Evolutionary conservation across 2,113 vertebrate species (phyloP).

Genomic region (Promerops cafer): DNA sequence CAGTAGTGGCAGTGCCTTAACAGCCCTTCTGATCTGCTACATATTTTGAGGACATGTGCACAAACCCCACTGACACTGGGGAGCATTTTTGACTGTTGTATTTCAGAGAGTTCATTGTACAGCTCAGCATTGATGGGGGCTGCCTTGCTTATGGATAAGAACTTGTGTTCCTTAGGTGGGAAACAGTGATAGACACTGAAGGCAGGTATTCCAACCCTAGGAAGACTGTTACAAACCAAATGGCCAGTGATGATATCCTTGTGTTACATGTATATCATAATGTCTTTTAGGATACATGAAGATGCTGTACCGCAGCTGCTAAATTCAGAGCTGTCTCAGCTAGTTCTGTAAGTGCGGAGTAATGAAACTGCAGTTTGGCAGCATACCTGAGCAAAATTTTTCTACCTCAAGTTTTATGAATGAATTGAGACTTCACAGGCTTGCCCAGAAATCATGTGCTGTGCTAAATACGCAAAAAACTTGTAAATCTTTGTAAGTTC

Average conservation of each 20-base stretch:
- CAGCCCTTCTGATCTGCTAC: background rate
- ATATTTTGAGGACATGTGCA: background rate
- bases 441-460: background rate
- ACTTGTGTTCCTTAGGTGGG: background rate
- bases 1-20: background rate
- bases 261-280: background rate
- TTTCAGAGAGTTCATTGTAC: background rate
- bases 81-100: background rate
- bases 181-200: background rate
- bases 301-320: background rate
- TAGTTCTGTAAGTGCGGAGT: background rate
- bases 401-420: background rate
- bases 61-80: rapidly evolving
- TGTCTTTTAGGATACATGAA: background rate
- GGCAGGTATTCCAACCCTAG: background rate
- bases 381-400: background rate
- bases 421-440: background rate
- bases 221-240: background rate
- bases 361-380: background rate
- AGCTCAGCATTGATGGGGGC: background rate
- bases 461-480: background rate
- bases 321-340: background rate
- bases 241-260: background rate
- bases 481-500: background rate
- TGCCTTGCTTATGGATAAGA: background rate